Percentiles rank a stretch among this genome's conserved stretches.
phyloP scores from a whole-genome alignment of 2,797 vertebrate genomes.

The Catamblyrhynchus diadema region DNA sequence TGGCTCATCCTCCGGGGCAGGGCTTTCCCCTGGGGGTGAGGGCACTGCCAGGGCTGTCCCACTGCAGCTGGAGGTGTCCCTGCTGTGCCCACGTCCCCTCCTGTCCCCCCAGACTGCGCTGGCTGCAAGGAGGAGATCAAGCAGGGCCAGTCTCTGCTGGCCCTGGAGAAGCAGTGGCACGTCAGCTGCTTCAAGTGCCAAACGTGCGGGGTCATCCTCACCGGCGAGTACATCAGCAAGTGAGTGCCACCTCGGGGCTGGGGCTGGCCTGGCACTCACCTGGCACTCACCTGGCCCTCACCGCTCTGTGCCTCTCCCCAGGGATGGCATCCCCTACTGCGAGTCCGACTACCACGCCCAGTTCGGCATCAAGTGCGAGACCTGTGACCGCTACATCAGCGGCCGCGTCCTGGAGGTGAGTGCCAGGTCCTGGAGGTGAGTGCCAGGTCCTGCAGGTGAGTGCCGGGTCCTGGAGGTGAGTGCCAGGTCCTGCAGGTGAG shows the following conservation, averaged over 20 bases:
- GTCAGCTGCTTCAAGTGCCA: conserved; percentile 99
- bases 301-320: conserved; percentile 38
- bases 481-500: too few relatives aligned
- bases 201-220: conserved; percentile 92
- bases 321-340: conserved; percentile 94
- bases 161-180: conserved; percentile 97
- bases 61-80: background rate
- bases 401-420: conserved; percentile 97
- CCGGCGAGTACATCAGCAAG: conserved; percentile 99
- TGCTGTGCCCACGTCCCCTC: rapidly evolving
- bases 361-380: conserved; percentile 97
- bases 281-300: rapidly evolving
- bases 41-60: rapidly evolving
- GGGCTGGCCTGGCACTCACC: rapidly evolving
- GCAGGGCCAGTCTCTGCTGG: conserved; percentile 95
- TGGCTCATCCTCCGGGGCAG: background rate
- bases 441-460: too few relatives aligned
- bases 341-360: conserved; percentile 97
- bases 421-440: background rate
- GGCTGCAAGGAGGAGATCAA: conserved; percentile 96
- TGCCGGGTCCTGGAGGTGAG: too few relatives aligned
- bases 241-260: conserved; percentile 66
- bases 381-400: conserved; percentile 96
- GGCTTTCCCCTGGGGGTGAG: background rate
- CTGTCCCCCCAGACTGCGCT: conserved; percentile 85